These are phyloP conservation scores for Grapholita molesta DNA, from an alignment of 1,140 invertebrate species.

Conservation along the genomic window DNA sequence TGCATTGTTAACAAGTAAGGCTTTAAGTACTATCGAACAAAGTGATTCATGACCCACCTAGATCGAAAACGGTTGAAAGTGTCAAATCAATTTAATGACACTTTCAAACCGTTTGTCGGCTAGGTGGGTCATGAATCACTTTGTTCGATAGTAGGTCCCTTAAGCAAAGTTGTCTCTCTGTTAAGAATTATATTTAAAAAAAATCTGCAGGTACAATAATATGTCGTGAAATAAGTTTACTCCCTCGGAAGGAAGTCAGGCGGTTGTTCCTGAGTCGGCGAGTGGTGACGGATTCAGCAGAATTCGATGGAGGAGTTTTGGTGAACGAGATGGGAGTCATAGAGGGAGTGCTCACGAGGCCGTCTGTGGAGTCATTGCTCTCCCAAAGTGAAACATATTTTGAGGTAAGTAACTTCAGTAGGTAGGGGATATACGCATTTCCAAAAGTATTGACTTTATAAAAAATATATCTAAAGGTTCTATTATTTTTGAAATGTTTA, in stretches of 20 bases:
- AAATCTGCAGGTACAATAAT: slow-evolving; percentile 21
- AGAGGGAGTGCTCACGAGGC: slow-evolving; percentile 53
- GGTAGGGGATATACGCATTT: too few species aligned
- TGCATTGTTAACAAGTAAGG: background rate
- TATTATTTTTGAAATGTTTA: too few species aligned
- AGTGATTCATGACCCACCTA: too few species aligned
- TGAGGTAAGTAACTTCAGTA: slow-evolving; percentile 33
- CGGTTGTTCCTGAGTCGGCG: slow-evolving; percentile 54
- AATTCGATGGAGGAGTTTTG: slow-evolving; percentile 61
- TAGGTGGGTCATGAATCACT: too few species aligned
- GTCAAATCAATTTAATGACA: too few species aligned
- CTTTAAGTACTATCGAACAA: background rate
- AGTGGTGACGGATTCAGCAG: slow-evolving; percentile 57
- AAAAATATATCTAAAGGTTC: too few species aligned
- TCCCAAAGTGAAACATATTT: slow-evolving; percentile 28
- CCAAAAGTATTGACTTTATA: too few species aligned
- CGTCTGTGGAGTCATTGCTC: slow-evolving; percentile 45
- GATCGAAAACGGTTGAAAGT: too few species aligned
- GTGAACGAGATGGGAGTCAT: slow-evolving; percentile 63
- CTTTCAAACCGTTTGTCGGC: too few species aligned
- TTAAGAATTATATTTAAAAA: too few species aligned
- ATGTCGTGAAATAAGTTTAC: slow-evolving; percentile 31
- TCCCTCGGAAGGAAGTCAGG: slow-evolving; percentile 25
- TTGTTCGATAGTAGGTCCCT: too few species aligned
- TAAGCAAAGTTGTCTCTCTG: too few species aligned